phyloP scores from a whole-genome alignment of 2,113 vertebrate species.

The Podocnemis expansa region DNA sequence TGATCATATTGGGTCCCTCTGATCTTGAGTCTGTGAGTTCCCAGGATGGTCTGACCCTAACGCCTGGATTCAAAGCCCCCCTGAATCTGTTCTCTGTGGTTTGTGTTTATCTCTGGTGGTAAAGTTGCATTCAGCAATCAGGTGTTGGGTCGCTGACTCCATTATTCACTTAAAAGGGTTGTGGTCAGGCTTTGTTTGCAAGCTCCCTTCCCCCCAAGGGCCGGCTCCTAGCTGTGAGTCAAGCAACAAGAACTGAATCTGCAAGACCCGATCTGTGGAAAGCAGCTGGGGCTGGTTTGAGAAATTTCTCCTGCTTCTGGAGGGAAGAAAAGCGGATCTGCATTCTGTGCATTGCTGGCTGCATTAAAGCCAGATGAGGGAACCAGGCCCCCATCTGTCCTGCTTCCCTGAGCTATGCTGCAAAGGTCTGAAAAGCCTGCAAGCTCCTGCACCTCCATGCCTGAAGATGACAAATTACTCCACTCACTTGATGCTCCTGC shows the following conservation, averaged over 20 bases:
- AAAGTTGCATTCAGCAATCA: neutral
- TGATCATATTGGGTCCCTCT: too few relatives aligned
- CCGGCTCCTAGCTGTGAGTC: neutral
- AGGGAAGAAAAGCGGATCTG: neutral
- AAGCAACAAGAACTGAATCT: neutral
- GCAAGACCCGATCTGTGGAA: neutral
- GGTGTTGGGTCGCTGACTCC: neutral
- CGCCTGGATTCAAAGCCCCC: neutral
- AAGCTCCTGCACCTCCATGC: neutral
- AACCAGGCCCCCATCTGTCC: neutral
- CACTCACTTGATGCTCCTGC: neutral
- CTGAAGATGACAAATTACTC: neutral
- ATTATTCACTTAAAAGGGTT: neutral
- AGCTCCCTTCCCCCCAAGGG: too few relatives aligned
- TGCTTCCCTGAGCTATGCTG: neutral
- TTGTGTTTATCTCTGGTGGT: neutral
- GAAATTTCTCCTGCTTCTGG: neutral
- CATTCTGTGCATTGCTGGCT: neutral
- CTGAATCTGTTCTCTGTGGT: neutral
- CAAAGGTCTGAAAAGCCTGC: neutral
- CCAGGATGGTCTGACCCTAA: neutral
- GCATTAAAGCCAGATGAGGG: neutral
- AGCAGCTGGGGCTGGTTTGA: neutral
- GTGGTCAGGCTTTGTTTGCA: neutral
- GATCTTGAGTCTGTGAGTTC: too few relatives aligned